Percentiles rank a stretch among this genome's conserved stretches.
phyloP scores from a whole-genome alignment of 1,140 invertebrate genomes.

The Nomia melanderi region DNA sequence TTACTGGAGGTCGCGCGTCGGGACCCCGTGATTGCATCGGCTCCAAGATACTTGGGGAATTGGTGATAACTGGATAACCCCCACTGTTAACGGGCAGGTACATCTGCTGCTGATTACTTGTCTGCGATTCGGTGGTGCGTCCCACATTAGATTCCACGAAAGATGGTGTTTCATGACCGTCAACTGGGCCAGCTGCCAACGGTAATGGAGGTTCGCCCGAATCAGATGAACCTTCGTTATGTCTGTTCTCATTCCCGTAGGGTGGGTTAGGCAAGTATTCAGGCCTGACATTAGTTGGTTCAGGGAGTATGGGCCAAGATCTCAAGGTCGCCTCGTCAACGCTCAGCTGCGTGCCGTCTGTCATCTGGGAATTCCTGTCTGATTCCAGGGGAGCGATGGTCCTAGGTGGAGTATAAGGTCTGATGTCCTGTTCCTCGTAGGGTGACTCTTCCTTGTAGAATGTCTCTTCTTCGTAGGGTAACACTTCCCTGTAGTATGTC shows the following conservation, averaged over 20 bases:
- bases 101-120: not conserved
- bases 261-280: slow-evolving; percentile 19
- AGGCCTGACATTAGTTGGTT: not conserved
- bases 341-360: no score
- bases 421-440: not conserved
- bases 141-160: slow-evolving; percentile 6
- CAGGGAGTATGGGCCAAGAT: slow-evolving; percentile 28
- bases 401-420: not conserved
- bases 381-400: not conserved
- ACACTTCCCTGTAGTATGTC: no score
- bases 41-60: no score
- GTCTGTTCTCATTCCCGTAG: slow-evolving; percentile 6
- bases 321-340: slow-evolving; percentile 4
- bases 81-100: no score
- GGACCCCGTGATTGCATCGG: no score
- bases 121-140: not conserved
- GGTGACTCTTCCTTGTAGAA: not conserved
- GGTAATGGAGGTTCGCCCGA: not conserved
- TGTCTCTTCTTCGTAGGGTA: not conserved
- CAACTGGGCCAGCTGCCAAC: slow-evolving; percentile 9
- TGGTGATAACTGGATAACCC: no score
- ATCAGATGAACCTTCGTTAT: not conserved
- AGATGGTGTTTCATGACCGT: not conserved
- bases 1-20: no score
- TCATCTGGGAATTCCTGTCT: not conserved